phyloP scores from a whole-genome alignment of 2,797 vertebrate genomes.

The Chelon labrosus region DNA sequence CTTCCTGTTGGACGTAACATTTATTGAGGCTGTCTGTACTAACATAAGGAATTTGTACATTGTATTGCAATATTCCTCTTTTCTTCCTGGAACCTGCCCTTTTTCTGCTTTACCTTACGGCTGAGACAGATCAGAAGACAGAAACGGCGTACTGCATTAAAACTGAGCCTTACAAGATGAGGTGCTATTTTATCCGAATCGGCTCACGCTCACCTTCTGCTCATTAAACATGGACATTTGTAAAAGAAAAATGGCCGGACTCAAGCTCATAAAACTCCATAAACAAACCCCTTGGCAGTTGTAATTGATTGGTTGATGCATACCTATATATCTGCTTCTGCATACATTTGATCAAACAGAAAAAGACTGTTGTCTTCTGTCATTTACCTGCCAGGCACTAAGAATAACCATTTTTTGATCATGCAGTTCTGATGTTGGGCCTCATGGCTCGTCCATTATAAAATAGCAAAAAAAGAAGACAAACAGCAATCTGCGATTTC shows the following conservation, averaged over 20 bases:
- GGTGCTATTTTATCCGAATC: constrained; percentile 29
- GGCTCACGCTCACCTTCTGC: constrained; percentile 19
- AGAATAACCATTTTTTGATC: constrained; percentile 70
- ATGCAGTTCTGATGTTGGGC: constrained; percentile 39
- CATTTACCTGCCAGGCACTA: constrained; percentile 63
- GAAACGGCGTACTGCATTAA: not conserved
- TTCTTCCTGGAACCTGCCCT: constrained; percentile 33
- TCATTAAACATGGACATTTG: constrained; percentile 33
- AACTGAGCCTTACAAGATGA: constrained; percentile 12
- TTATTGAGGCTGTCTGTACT: constrained; percentile 39
- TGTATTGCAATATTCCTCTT: constrained; percentile 19
- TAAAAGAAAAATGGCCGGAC: not conserved
- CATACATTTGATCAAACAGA: constrained; percentile 61
- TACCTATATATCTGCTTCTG: constrained; percentile 36
- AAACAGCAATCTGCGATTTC: constrained; percentile 70
- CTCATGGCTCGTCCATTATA: constrained; percentile 54
- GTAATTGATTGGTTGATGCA: constrained; percentile 48
- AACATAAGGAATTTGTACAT: constrained; percentile 39
- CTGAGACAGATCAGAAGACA: constrained; percentile 25
- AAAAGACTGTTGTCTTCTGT: constrained; percentile 57
- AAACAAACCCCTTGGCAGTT: constrained; percentile 44
- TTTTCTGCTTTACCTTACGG: constrained; percentile 9
- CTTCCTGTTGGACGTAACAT: constrained; percentile 37
- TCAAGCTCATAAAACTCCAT: constrained; percentile 20
- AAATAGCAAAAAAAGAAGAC: constrained; percentile 24